Evolutionary conservation across 2,113 vertebrate genomes (phyloP).

Genomic region (Oncorhynchus kisutch): DNA sequence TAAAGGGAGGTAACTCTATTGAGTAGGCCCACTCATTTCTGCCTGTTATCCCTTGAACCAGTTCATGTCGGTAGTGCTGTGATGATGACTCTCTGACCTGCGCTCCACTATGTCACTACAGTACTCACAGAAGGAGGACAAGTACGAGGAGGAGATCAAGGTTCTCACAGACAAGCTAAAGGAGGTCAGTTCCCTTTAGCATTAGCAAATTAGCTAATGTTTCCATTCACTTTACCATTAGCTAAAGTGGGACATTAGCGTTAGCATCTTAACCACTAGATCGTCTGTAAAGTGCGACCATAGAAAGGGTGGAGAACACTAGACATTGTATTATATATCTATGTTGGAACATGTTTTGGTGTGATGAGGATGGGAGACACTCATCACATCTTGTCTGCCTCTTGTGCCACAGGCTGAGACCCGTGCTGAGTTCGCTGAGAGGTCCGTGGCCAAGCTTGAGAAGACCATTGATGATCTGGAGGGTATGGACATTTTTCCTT

Average conservation of each 20-base stretch:
- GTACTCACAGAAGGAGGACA: slow-evolving; percentile 98
- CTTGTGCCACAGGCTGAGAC: slow-evolving; percentile 87
- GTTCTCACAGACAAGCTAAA: slow-evolving; percentile 98
- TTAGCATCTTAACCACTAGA: background rate
- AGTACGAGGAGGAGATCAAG: slow-evolving; percentile 99
- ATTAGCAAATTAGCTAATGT: background rate
- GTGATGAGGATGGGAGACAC: background rate
- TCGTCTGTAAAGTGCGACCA: background rate
- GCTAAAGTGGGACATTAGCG: background rate
- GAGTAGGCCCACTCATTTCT: background rate
- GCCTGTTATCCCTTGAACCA: background rate
- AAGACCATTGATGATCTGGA: slow-evolving; percentile 99
- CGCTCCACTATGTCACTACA: slow-evolving; percentile 69
- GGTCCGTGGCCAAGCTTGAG: slow-evolving; percentile 97
- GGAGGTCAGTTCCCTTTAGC: slow-evolving; percentile 81
- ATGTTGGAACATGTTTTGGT: background rate
- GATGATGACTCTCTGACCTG: slow-evolving; percentile 14
- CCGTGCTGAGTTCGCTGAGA: slow-evolving; percentile 97
- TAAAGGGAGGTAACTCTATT: no score
- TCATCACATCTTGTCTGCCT: slow-evolving; percentile 8
- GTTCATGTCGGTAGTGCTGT: background rate
- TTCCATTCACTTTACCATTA: no score
- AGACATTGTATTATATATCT: background rate
- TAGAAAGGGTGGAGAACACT: background rate
- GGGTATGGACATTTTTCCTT: slow-evolving; percentile 78